Evolutionary conservation across 2,113 vertebrate genomes (phyloP).

Genomic region (Tympanuchus pallidicinctus): DNA sequence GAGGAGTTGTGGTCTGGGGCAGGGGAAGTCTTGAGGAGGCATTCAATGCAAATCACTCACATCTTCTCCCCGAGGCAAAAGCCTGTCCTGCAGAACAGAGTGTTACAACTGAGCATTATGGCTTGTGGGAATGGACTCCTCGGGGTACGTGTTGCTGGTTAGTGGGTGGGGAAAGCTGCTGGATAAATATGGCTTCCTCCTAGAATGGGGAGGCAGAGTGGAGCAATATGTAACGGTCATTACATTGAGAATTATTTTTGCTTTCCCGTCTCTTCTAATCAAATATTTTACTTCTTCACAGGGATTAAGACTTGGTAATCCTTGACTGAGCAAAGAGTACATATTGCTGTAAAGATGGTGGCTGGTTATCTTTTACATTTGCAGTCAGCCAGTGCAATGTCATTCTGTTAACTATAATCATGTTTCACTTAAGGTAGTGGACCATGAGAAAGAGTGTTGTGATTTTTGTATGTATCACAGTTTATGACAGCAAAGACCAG

Average conservation of each 20-base stretch:
- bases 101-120: fast-evolving
- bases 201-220: background rate
- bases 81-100: background rate
- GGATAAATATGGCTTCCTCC: background rate
- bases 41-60: background rate
- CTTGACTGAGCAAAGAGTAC: background rate
- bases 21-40: background rate
- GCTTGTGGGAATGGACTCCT: background rate
- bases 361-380: background rate
- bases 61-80: background rate
- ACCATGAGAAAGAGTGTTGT: background rate
- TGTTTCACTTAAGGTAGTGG: slow-evolving; percentile 16
- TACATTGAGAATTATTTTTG: background rate
- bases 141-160: background rate
- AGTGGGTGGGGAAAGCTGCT: background rate
- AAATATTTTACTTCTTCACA: background rate
- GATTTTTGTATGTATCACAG: background rate
- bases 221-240: background rate
- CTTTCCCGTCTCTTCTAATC: background rate
- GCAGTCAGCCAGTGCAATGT: background rate
- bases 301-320: background rate
- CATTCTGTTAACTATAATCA: background rate
- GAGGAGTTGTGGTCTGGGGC: background rate
- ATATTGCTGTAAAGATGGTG: background rate
- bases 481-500: background rate